Base-by-base conservation (phyloP, 2,113 vertebrate genomes). In the Euleptes europaea region DNA sequence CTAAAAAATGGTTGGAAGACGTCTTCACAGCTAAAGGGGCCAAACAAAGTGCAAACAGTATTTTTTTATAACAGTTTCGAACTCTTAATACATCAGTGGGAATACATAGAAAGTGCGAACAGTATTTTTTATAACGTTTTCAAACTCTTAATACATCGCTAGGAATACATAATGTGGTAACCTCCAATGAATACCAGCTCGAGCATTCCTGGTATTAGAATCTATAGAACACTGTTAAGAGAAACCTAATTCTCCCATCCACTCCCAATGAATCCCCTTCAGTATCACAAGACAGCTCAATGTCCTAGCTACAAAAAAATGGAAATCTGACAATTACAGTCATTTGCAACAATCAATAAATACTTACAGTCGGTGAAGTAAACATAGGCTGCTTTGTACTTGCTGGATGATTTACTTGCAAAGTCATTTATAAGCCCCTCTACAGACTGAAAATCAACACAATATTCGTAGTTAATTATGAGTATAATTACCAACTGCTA, bases 291-390 rank as follows among this genome's bases (percentile, higher is more conserved):
- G 51, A 54, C 17, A 23, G 15, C 10, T 70, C 69, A 78, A 12
- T 63, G 35, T 33, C 38, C n/a, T 17, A 14, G 12, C 12, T 78
- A n/a, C 4, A 28, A 38, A n/a, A n/a, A 71, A 31, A 23, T 57
- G 21, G 21, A 71, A 78, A 8, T 60, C 38, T 63, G 70, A 47
- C n/a, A 77, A 2, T 82, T 21, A 85, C 2, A 86, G 78, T 88
- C 47, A 82, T 65, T 85, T 83, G 84, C 33, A 65, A 54, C n/a
- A 86, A 0, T 85, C 28, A 6, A 80, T 91, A 72, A 40, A 57
- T 92, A 98, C 98, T 98, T 96, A 99, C 98, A 98, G 94, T 99
- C 98, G 75, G 98, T 99, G 93, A 99, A 99, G 96, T 99, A 99
- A 86, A 99, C 94, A 21, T 99, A 98, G 0, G 98, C 98, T 87